phyloP scores from a whole-genome alignment of 2,797 vertebrate species.

The Anguilla pacifica region DNA sequence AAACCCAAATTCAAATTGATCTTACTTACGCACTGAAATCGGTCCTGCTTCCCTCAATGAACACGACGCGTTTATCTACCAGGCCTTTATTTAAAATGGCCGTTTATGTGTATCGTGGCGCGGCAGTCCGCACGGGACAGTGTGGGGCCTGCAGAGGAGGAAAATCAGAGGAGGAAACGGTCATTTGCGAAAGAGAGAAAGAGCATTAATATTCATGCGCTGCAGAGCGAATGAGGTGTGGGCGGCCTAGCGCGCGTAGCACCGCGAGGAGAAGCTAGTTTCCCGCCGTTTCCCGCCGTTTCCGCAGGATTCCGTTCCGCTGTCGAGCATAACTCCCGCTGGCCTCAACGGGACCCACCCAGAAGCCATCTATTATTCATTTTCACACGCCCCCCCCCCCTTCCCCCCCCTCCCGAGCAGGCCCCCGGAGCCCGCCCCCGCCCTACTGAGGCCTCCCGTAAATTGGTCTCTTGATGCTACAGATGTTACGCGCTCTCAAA shows the following conservation, averaged over 20 bases:
- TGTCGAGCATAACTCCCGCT: slow-evolving; percentile 47
- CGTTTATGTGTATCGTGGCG: neutral
- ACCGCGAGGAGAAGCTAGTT: neutral
- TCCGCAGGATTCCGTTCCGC: neutral
- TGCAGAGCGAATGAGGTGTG: neutral
- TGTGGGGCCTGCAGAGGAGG: neutral
- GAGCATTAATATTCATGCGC: neutral
- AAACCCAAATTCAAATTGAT: neutral
- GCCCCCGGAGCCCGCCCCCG: slow-evolving; percentile 62
- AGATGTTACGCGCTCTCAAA: slow-evolving; percentile 53
- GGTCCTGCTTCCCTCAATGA: neutral
- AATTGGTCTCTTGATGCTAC: slow-evolving; percentile 73
- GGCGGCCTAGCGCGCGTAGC: neutral
- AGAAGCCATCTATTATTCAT: slow-evolving; percentile 80
- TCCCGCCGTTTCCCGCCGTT: neutral
- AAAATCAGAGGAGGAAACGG: neutral
- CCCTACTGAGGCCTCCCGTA: slow-evolving; percentile 61
- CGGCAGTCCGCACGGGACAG: neutral
- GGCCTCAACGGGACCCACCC: slow-evolving; percentile 65
- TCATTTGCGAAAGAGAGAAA: neutral
- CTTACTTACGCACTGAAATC: neutral
- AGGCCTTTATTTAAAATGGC: neutral
- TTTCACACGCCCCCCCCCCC: slow-evolving; percentile 49
- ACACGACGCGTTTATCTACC: neutral
- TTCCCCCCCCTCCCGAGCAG: neutral